Evolutionary conservation across 2,797 vertebrate species (phyloP).

Genomic region (Erpetoichthys calabaricus): DNA sequence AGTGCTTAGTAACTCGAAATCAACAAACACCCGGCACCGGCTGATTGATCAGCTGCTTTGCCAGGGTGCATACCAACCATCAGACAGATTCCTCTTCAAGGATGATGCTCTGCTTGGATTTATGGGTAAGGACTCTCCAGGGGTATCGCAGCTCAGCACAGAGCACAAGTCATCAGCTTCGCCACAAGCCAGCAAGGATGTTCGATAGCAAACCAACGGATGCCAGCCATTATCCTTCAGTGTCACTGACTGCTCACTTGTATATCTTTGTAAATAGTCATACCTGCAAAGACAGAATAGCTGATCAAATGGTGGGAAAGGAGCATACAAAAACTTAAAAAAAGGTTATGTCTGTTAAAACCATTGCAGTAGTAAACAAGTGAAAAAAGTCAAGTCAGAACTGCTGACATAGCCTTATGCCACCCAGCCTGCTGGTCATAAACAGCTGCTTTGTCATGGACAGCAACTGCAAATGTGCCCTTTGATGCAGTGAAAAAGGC

Average conservation of each 20-base stretch:
- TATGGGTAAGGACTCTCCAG: conserved; percentile 32
- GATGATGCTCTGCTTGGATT: conserved; percentile 28
- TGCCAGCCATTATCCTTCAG: conserved; percentile 64
- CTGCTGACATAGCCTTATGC: too few species aligned
- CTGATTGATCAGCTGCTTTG: too few species aligned
- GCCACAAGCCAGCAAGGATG: conserved; percentile 54
- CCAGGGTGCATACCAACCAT: conserved; percentile 24
- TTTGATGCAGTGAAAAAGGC: too few species aligned
- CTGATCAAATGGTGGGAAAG: conserved; percentile 1
- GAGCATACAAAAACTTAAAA: not conserved
- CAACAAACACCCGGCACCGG: too few species aligned
- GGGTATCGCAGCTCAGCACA: conserved; percentile 42
- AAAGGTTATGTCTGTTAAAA: too few species aligned
- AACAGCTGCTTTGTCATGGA: too few species aligned
- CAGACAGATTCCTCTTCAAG: conserved; percentile 36
- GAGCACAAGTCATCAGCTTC: conserved; percentile 63
- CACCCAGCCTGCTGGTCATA: too few species aligned
- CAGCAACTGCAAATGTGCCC: too few species aligned
- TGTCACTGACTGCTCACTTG: conserved; percentile 42
- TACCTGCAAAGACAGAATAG: conserved; percentile 38
- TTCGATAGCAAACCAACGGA: conserved; percentile 63
- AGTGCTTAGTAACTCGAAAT: too few species aligned
- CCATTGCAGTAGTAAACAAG: too few species aligned
- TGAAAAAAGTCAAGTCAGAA: too few species aligned
- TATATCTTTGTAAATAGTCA: conserved; percentile 61